These are phyloP conservation scores for Bombus waltoni DNA, from an alignment of 1,140 invertebrate genomes.

Conservation along the genomic window DNA sequence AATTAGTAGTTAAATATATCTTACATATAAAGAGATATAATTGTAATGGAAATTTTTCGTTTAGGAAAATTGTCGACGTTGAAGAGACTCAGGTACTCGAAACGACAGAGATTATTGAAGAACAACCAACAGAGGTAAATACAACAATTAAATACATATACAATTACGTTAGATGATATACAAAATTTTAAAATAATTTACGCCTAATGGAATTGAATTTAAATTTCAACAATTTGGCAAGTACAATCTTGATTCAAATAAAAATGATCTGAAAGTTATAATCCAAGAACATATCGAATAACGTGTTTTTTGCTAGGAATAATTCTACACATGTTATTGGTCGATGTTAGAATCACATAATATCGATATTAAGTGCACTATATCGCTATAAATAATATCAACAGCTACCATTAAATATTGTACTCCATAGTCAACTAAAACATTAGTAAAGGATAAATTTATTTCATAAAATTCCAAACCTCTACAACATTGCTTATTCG, in stretches of 20 bases:
- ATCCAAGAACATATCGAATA: no score
- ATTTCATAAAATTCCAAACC: not conserved
- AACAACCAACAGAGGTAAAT: slow-evolving; percentile 79
- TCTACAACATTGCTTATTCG: not conserved
- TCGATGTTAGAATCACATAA: not conserved
- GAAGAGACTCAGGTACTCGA: slow-evolving; percentile 83
- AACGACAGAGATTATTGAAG: slow-evolving; percentile 79
- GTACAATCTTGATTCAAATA: no score
- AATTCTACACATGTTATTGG: no score
- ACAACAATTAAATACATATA: not conserved
- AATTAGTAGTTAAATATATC: not conserved
- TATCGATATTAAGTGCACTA: no score
- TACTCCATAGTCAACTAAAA: not conserved
- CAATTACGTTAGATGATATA: not conserved
- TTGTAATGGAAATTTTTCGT: slow-evolving; percentile 50
- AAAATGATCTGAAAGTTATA: no score
- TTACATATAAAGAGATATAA: not conserved
- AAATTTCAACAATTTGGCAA: no score
- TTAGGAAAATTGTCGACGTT: slow-evolving; percentile 81
- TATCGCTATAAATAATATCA: not conserved
- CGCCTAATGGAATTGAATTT: no score
- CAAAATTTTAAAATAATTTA: no score
- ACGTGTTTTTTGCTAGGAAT: no score
- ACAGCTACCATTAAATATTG: not conserved
- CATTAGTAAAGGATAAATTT: not conserved